These are phyloP conservation scores for Neogale vison DNA, from an alignment of 2,113 vertebrate species.

Conservation along the genomic window DNA sequence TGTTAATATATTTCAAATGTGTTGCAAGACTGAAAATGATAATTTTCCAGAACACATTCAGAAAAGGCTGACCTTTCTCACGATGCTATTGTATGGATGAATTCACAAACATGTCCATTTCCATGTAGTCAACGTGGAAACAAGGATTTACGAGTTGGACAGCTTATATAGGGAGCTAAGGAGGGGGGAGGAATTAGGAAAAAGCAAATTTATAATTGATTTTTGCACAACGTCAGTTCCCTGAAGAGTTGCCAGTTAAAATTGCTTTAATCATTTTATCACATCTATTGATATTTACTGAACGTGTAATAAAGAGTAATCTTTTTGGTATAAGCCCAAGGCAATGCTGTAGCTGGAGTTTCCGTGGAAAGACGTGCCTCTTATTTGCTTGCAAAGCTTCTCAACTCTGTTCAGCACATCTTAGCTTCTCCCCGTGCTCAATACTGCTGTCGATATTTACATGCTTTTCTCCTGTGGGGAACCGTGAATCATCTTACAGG, in stretches of 20 bases:
- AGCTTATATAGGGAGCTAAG: neutral
- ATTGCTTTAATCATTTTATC: neutral
- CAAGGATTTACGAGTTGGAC: neutral
- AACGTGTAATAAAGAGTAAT: neutral
- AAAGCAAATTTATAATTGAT: neutral
- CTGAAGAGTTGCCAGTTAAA: no score
- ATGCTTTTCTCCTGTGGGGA: neutral
- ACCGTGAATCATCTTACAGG: neutral
- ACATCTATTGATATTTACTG: neutral
- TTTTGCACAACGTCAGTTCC: neutral
- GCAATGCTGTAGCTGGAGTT: neutral
- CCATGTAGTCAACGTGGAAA: neutral
- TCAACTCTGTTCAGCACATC: no score
- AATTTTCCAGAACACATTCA: slow-evolving; percentile 60
- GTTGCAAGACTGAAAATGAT: slow-evolving; percentile 63
- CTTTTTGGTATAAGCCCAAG: neutral
- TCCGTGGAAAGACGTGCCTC: neutral
- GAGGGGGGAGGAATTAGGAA: neutral
- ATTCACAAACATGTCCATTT: neutral
- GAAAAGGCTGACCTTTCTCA: slow-evolving; percentile 62
- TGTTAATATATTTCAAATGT: slow-evolving; percentile 86
- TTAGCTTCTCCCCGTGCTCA: neutral
- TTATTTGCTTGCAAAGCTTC: neutral
- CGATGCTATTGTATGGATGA: neutral
- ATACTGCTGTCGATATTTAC: fast-evolving